phyloP scores from a whole-genome alignment of 2,797 vertebrate species.

The Acanthiza pusilla region DNA sequence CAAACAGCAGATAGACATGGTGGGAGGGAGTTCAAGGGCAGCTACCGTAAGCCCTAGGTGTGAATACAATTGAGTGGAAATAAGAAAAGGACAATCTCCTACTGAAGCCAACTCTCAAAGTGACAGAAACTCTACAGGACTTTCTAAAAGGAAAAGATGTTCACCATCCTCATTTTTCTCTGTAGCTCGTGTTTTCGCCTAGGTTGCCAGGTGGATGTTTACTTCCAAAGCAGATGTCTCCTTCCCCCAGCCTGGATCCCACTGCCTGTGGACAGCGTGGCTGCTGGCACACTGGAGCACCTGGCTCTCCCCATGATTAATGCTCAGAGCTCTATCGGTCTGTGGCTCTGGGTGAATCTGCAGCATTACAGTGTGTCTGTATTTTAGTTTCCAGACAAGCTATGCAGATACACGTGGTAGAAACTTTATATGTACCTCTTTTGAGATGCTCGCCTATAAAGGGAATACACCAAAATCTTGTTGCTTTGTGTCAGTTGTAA shows the following conservation, averaged over 20 bases:
- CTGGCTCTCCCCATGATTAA: not conserved
- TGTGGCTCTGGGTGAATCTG: not conserved
- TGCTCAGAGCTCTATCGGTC: not conserved
- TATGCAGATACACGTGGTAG: not conserved
- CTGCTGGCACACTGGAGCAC: not conserved
- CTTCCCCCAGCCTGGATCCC: not conserved
- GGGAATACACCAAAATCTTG: not conserved
- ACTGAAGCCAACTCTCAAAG: not conserved
- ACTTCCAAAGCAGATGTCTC: not conserved
- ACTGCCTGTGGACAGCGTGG: not conserved
- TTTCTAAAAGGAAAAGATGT: not conserved
- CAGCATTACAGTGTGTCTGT: not conserved
- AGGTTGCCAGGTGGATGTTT: not conserved
- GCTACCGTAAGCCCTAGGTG: not conserved
- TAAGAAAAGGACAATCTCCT: not conserved
- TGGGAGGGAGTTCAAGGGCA: not conserved
- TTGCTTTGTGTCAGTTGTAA: not conserved
- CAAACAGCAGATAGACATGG: not conserved
- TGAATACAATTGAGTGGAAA: not conserved
- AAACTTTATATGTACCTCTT: not conserved
- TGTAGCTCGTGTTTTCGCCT: not conserved
- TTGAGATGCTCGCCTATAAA: not conserved
- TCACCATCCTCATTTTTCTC: not conserved
- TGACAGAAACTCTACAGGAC: not conserved
- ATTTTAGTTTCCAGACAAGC: not conserved